These are phyloP conservation scores for Harmothoe impar DNA, from an alignment of 2,888 invertebrate species.

Conservation along the genomic window DNA sequence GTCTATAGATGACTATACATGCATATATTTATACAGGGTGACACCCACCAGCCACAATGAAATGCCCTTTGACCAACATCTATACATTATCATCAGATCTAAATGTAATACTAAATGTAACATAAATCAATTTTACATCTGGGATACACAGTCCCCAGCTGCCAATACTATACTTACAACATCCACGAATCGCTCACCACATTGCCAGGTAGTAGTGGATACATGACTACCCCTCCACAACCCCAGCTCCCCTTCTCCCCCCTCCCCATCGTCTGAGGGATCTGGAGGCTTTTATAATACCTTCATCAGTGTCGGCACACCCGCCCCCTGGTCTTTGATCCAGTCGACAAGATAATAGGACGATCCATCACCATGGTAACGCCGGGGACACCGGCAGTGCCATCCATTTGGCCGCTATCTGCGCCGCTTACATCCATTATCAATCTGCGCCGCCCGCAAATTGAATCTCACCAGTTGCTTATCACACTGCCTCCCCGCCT, in stretches of 20 bases:
- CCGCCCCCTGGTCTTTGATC: constrained; percentile 37
- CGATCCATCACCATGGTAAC: constrained; percentile 56
- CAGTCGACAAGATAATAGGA: constrained; percentile 47
- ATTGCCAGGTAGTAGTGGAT: background rate
- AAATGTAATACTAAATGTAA: no score
- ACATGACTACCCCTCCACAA: background rate
- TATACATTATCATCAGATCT: no score
- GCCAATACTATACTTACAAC: no score
- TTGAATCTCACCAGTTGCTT: constrained; percentile 50
- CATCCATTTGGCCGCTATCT: constrained; percentile 52
- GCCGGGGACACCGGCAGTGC: background rate
- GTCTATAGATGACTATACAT: no score
- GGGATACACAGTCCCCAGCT: no score
- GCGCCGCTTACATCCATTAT: constrained; percentile 45
- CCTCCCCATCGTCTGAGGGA: background rate
- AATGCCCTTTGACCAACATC: no score
- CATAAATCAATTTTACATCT: no score
- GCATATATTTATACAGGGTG: no score
- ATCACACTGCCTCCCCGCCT: background rate
- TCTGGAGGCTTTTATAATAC: background rate
- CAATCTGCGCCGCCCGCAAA: constrained; percentile 21
- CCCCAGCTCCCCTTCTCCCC: background rate
- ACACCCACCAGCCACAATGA: no score
- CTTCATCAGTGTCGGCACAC: constrained; percentile 39
- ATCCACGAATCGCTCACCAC: no score